Conservation (phyloP, 2,888 invertebrate species). For the Lithophane semibrunnea region DNA sequence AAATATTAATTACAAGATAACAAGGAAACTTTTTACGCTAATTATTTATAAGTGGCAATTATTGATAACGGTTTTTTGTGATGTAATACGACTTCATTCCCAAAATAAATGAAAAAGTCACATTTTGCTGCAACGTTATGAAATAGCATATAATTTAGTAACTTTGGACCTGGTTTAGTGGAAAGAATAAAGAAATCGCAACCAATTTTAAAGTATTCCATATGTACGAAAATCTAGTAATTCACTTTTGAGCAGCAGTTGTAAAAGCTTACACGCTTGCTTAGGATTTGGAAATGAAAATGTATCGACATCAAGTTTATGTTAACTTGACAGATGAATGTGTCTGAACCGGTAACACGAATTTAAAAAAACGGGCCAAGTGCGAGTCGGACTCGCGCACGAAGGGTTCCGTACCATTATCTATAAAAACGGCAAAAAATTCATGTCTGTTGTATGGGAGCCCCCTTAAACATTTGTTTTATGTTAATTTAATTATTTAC, state of each 20-base stretch:
- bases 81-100: conserved; percentile 41
- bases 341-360: background rate
- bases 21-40: conserved; percentile 62
- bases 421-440: too few species aligned
- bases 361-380: too few species aligned
- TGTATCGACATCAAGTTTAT: background rate
- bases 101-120: conserved; percentile 40
- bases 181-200: background rate
- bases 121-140: conserved; percentile 23
- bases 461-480: too few species aligned
- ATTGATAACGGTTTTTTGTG: conserved; percentile 57
- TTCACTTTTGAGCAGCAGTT: background rate
- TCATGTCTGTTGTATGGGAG: too few species aligned
- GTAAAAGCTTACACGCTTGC: background rate
- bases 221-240: background rate
- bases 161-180: background rate
- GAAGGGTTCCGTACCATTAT: too few species aligned
- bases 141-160: background rate
- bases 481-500: too few species aligned
- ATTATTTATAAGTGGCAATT: conserved; percentile 67
- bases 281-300: background rate
- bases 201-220: background rate
- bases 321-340: conserved; percentile 7
- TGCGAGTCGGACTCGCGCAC: too few species aligned
- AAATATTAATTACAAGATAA: conserved; percentile 66